Base-by-base conservation (phyloP, 2,888 invertebrate species). In the Apomyelois bistriatella region DNA sequence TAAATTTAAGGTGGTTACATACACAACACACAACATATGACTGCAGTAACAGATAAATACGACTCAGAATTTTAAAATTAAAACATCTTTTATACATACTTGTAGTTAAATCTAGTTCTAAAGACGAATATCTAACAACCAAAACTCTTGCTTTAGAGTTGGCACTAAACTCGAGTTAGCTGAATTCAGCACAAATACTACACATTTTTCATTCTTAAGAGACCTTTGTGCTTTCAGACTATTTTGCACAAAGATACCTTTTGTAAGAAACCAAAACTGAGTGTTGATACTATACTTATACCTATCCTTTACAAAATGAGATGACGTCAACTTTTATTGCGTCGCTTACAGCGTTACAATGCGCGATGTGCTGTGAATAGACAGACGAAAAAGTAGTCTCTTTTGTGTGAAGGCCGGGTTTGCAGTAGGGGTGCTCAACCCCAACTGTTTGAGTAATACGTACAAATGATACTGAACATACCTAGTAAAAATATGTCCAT, bases 311-410 rank as follows among this genome's bases (percentile, higher is more conserved):
- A 58, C 56, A 61, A 22, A 56, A 56, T 48, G 49, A 38, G 22
- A 53, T 57, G 57, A 56, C 58, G 51, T 61, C 62, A 60, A 56
- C 58, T 60, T 62, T 56, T 61, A 64, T 56, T 59, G 57, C 56
- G 59, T 59, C 55, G 58, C 55, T 61, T 54, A 61, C 32, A 41
- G 41, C 16, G 30, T 32, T 42, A 51, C 50, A 51, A 42, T 42
- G 30, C 50, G 41, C 22, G 22, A 22, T 22, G 22, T 28, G 10
- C 17, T 22, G 32, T 51, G 51, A 51, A 51, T 51, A 41, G 51
- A 51, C 42, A 51, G 36, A 12, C 51, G 42, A 41, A 51, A 22
- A 53, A 53, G 47, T 53, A 37, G 40, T 48, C 42, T 38, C 48
- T 48, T 53, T 48, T 53, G 53, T 53, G 43, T 41, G 15, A 32